Base-by-base conservation (phyloP, 2,113 vertebrate genomes). In the Chaenocephalus aceratus region DNA sequence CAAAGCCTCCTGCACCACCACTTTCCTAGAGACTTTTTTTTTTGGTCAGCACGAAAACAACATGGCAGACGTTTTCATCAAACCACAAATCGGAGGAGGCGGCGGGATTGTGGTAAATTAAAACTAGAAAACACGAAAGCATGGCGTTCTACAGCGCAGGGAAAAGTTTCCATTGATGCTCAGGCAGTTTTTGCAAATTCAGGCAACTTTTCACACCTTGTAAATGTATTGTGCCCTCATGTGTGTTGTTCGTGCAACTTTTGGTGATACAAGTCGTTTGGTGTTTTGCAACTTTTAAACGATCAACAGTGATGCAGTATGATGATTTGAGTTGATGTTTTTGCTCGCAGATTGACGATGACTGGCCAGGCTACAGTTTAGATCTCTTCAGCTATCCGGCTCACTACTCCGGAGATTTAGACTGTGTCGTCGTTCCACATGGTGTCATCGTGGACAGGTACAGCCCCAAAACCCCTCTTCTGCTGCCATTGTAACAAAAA, bases 391-490 rank as follows among this genome's bases (percentile, higher is more conserved):
- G 92, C n/a, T 96, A 95, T 11, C 97, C 97, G 5, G 91, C 96
- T 30, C 96, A 98, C 86, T 98, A 98, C 87, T 94, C 90, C 0
- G 95, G 95, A 78, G 97, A 97, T 80, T 85, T 98, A 90, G 96
- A 97, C 45, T 95, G 94, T 2, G 96, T 98, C 72, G 93, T 97
- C 75, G 95, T 98, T 67, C 97, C 97, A 3, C 96, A 98, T 0
- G 96, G 97, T 65, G 94, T 98, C 84, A 96, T 97, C 72, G 96
- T 98, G 92, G 96, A 97, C 95, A 96, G 97, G 97, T 98, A 93
- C 59, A 21, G 12, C 21, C 18, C 30, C 8, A 10, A 51, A 16
- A 62, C 56, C 23, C 41, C 57, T 3, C n/a, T 56, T 46, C 30
- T 26, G 34, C 52, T 12, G 26, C 1, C 3, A 13, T 13, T 48